Percentiles rank a stretch among this genome's conserved stretches.
Evolutionary conservation across 2,888 invertebrate genomes (phyloP).

Genomic region (Kuschelorhynchus macadamiae): DNA sequence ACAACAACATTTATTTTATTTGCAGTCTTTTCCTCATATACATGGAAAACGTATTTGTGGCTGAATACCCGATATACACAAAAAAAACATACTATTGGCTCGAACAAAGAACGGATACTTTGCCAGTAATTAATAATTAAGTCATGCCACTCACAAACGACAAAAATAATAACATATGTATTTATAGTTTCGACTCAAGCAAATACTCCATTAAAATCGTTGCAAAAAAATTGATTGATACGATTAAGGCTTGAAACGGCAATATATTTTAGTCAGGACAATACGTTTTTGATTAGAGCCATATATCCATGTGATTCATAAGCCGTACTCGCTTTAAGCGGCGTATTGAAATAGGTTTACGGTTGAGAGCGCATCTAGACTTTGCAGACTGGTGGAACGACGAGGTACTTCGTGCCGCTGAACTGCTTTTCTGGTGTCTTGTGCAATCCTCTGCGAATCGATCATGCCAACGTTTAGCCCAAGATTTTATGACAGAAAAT

Average conservation of each 20-base stretch:
- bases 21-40: no score
- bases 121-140: no score
- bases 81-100: no score
- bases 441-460: constrained; percentile 50
- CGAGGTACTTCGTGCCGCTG: constrained; percentile 40
- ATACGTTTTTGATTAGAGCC: constrained; percentile 36
- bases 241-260: constrained; percentile 20
- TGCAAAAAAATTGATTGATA: constrained; percentile 13
- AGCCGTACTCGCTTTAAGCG: constrained; percentile 34
- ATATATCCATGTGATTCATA: constrained; percentile 48
- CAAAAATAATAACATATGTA: no score
- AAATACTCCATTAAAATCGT: no score
- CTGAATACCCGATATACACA: no score
- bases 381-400: constrained; percentile 48
- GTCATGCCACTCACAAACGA: no score
- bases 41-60: no score
- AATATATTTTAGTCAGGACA: constrained; percentile 17
- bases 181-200: no score
- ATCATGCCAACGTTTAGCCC: constrained; percentile 9
- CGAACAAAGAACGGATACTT: no score
- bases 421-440: constrained; percentile 50
- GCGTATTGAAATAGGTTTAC: constrained; percentile 52
- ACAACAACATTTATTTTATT: no score
- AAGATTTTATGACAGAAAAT: constrained; percentile 28
- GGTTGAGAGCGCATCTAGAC: constrained; percentile 57